These are phyloP conservation scores for Apis laboriosa DNA, from an alignment of 1,140 invertebrate genomes.

Conservation along the genomic window DNA sequence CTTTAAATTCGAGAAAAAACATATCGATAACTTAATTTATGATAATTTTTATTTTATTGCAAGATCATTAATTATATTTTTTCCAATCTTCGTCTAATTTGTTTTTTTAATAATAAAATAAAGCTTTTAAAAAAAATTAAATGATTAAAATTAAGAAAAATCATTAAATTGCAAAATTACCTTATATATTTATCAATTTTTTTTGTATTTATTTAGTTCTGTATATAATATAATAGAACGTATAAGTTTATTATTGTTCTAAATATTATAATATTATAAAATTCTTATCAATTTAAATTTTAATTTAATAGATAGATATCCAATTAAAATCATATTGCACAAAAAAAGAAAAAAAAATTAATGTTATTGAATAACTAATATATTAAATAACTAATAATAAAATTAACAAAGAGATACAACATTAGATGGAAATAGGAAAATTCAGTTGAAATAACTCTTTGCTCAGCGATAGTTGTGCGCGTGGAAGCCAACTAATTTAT, in stretches of 20 bases:
- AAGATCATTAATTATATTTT: too few relatives aligned
- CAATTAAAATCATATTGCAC: background rate
- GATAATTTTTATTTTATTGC: too few relatives aligned
- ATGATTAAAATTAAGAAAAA: too few relatives aligned
- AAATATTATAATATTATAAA: background rate
- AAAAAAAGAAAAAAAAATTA: background rate
- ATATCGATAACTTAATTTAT: too few relatives aligned
- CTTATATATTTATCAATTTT: background rate
- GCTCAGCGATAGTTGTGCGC: conserved; percentile 80
- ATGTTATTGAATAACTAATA: background rate
- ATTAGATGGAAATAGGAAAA: conserved; percentile 38
- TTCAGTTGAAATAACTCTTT: conserved; percentile 80
- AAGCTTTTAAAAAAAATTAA: too few relatives aligned
- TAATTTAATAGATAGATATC: background rate
- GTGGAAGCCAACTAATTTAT: conserved; percentile 78
- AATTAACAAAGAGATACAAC: background rate
- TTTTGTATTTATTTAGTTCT: conserved; percentile 36
- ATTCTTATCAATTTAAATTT: conserved; percentile 2
- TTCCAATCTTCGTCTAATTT: too few relatives aligned
- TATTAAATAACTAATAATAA: background rate
- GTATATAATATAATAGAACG: background rate
- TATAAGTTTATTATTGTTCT: background rate
- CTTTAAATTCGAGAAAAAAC: too few relatives aligned
- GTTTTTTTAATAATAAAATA: too few relatives aligned
- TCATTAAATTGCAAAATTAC: too few relatives aligned